These are phyloP conservation scores for Bujurquina vittata DNA, from an alignment of 2,113 vertebrate genomes.

Conservation along the genomic window DNA sequence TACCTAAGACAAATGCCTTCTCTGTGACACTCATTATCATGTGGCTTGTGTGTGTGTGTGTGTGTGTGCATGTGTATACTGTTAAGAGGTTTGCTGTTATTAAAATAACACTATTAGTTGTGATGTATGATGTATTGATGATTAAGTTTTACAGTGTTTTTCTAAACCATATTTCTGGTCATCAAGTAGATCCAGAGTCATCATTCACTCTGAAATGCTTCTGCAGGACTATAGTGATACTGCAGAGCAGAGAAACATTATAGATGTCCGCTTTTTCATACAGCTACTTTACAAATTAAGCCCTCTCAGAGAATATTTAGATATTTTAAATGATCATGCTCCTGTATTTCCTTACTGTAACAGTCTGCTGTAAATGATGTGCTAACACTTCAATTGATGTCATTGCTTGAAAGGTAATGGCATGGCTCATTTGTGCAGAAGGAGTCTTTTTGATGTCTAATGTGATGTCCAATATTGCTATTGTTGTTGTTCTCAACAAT, in stretches of 20 bases:
- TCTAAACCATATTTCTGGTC: slow-evolving; percentile 23
- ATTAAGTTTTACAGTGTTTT: slow-evolving; percentile 48
- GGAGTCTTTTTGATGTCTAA: not conserved
- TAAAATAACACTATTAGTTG: slow-evolving; percentile 56
- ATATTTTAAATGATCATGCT: too few relatives aligned
- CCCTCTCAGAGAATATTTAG: too few relatives aligned
- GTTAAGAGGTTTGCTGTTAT: slow-evolving; percentile 45
- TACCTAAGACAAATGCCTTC: slow-evolving; percentile 66
- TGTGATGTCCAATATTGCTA: too few relatives aligned
- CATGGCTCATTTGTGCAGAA: not conserved
- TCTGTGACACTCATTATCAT: slow-evolving; percentile 46
- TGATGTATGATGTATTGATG: slow-evolving; percentile 50
- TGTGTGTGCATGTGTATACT: not conserved
- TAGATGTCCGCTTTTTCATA: too few relatives aligned
- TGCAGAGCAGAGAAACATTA: too few relatives aligned
- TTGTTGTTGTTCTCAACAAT: too few relatives aligned
- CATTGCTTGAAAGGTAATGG: too few relatives aligned
- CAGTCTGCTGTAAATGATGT: too few relatives aligned
- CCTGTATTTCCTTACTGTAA: too few relatives aligned
- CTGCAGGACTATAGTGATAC: not conserved
- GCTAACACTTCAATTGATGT: too few relatives aligned
- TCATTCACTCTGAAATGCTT: not conserved
- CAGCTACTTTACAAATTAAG: too few relatives aligned
- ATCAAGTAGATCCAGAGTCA: slow-evolving; percentile 13
- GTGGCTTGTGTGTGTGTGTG: slow-evolving; percentile 3